Base-by-base conservation (phyloP, 2,888 invertebrate genomes). In the Melanchra persicariae region DNA sequence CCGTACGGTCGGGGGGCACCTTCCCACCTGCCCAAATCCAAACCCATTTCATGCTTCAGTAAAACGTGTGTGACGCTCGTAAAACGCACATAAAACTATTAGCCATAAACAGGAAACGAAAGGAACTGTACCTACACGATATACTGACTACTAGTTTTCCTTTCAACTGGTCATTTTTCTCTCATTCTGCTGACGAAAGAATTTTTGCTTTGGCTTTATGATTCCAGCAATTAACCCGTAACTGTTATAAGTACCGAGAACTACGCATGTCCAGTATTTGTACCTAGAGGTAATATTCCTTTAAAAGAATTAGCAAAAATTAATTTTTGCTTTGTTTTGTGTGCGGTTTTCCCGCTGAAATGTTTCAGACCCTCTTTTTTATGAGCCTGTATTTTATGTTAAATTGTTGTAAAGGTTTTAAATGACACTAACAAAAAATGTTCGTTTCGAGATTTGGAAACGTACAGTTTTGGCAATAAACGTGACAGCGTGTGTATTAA, bases 1-100 rank as follows among this genome's bases (percentile, higher is more conserved):
- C 98, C 17, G 99, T 99, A 75, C 99, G 97, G 93, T 99, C 99
- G 88, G 99, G 99, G 34, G 99, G 99, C 78, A 99, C 98, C 96
- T 99, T 98, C 10, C 98, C 98, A 89, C 98, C 98, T 98, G 91
- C 37, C 66, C 62, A 83, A 73, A 73, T 60, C 24, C 59, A 76
- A 66, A 80, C 71, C 77, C 64, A 79, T 82, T 81, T 83, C 69
- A 84, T 70, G 81, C 66, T 74, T 80, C 66, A 77, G 61, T 70
- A 67, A 70, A 69, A 74, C 76, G 67, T 63, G 57, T 81, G 77
- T 75, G 82, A 70, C 66, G 72, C 63, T 82, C 74, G 75, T 82
- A 80, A 84, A 80, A 72, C 3, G 64, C 40, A 57, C 73, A 68
- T 84, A 82, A 84, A 84, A 74, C 82, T 77, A 82, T 81, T 70